phyloP scores from a whole-genome alignment of 1,140 invertebrate genomes.

The Notospermus geniculatus region DNA sequence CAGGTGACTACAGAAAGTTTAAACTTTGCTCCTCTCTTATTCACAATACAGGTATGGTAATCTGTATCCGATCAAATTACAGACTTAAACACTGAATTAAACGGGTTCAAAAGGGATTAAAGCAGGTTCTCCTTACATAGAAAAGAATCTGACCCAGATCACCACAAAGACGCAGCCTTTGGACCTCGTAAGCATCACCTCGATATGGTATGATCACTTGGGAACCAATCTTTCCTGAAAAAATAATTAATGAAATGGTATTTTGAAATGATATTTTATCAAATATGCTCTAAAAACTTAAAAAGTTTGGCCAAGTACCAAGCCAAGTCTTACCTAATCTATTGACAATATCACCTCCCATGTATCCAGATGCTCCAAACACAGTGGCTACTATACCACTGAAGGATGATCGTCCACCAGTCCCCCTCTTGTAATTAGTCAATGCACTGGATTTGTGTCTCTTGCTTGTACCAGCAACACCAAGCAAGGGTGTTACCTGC shows the following conservation, averaged over 20 bases:
- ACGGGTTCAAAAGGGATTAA: no score
- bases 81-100: no score
- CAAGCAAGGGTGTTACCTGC: not conserved
- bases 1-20: no score
- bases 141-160: constrained; percentile 95
- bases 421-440: constrained; percentile 75
- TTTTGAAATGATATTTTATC: no score
- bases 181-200: constrained; percentile 76
- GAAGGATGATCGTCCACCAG: constrained; percentile 92
- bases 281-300: no score
- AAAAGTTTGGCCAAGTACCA: no score
- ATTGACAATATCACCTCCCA: constrained; percentile 83
- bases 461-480: not conserved
- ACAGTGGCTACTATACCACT: constrained; percentile 96
- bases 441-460: constrained; percentile 36
- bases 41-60: no score
- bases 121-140: constrained; percentile 45
- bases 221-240: constrained; percentile 60
- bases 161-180: constrained; percentile 77
- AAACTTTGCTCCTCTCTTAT: no score
- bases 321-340: constrained; percentile 72
- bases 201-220: constrained; percentile 91
- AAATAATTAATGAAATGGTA: constrained; percentile 7
- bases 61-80: no score
- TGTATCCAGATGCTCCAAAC: constrained; percentile 86